phyloP scores from a whole-genome alignment of 2,888 invertebrate genomes.

The Coleophora deauratella region DNA sequence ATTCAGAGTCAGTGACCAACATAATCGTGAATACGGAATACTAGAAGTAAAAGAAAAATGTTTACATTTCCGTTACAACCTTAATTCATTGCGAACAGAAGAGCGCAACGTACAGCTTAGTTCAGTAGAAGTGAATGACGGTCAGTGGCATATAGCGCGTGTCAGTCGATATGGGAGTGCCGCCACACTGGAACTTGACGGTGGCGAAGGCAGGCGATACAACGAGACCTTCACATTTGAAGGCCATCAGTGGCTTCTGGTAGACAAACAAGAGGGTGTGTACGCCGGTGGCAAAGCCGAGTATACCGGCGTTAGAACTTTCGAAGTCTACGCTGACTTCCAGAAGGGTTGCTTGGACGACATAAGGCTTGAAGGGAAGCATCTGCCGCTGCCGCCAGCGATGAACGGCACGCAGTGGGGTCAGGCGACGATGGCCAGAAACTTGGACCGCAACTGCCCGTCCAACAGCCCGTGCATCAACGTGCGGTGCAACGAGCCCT shows the following conservation, averaged over 20 bases:
- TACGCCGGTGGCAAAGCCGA: conserved; percentile 97
- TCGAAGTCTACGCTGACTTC: conserved; percentile 95
- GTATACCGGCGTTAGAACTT: conserved; percentile 93
- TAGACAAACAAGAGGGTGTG: conserved; percentile 95
- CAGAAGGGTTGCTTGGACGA: conserved; percentile 88
- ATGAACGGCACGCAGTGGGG: conserved; percentile 98
- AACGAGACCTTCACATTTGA: conserved; percentile 93
- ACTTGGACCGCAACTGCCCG: conserved; percentile 93
- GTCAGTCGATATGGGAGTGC: conserved; percentile 94
- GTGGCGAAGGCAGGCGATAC: conserved; percentile 94
- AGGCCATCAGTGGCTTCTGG: conserved; percentile 93
- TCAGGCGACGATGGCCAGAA: conserved; percentile 94
- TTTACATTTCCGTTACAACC: conserved; percentile 92
- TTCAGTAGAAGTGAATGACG: conserved; percentile 93
- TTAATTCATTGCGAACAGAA: conserved; percentile 92
- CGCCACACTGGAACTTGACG: conserved; percentile 93
- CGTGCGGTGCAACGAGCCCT: conserved; percentile 93
- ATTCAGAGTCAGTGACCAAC: conserved; percentile 94
- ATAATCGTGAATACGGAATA: conserved; percentile 94
- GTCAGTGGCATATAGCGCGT: conserved; percentile 96
- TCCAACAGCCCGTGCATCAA: conserved; percentile 96
- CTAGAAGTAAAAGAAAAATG: conserved; percentile 92
- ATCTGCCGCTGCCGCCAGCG: conserved; percentile 93
- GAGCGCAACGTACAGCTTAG: conserved; percentile 93
- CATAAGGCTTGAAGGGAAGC: conserved; percentile 92